Evolutionary conservation across 2,888 invertebrate genomes (phyloP).

Genomic region (Amphipoea oculea): DNA sequence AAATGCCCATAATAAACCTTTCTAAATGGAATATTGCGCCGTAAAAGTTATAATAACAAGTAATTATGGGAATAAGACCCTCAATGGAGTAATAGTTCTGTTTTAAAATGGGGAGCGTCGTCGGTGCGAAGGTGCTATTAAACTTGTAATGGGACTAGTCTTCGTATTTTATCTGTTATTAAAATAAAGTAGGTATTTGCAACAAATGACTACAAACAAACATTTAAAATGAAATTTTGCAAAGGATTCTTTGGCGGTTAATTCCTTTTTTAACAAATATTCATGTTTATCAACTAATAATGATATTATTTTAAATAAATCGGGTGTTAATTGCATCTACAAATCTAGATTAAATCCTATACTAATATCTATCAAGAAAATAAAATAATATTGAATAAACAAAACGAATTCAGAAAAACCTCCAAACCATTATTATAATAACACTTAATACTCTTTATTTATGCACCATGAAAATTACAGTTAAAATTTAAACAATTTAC

Average conservation of each 20-base stretch:
- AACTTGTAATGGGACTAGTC: conserved; percentile 45
- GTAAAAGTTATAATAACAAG: conserved; percentile 61
- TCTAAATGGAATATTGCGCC: conserved; percentile 50
- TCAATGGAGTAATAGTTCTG: conserved; percentile 51
- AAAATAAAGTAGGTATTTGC: conserved; percentile 5
- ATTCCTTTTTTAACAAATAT: neutral
- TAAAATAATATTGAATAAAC: neutral
- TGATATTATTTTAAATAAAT: neutral
- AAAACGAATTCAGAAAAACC: neutral
- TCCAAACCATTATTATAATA: neutral
- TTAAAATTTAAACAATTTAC: no score
- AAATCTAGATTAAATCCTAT: neutral
- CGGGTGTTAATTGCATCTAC: neutral
- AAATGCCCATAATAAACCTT: conserved; percentile 43
- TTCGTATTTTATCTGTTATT: conserved; percentile 30
- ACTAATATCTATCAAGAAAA: neutral
- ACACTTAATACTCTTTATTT: neutral
- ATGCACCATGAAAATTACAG: no score
- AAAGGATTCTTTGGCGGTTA: no score
- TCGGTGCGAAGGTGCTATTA: conserved; percentile 50
- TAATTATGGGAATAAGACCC: conserved; percentile 56
- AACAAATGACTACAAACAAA: neutral
- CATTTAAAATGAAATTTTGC: neutral
- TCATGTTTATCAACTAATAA: neutral
- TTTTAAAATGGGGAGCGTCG: conserved; percentile 46